phyloP scores from a whole-genome alignment of 2,113 vertebrate species.

The Bubo scandiacus region DNA sequence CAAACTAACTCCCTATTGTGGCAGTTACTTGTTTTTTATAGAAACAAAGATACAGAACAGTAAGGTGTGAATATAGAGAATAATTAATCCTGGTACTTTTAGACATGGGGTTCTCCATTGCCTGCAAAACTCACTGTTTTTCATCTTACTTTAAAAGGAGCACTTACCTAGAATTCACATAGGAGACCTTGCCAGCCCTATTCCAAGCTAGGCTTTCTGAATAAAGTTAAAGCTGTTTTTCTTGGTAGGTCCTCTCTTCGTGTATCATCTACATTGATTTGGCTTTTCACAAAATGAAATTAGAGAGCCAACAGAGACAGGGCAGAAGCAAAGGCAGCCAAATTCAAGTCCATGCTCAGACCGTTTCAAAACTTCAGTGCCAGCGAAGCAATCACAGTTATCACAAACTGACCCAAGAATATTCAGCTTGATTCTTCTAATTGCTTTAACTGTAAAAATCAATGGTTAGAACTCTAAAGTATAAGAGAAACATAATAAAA shows the following conservation, averaged over 20 bases:
- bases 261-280: not conserved
- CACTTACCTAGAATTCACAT: not conserved
- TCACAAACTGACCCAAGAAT: not conserved
- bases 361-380: not conserved
- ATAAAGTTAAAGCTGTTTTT: not conserved
- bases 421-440: constrained; percentile 1
- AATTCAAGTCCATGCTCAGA: not conserved
- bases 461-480: not conserved
- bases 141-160: not conserved
- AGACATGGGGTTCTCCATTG: not conserved
- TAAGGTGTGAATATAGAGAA: not conserved
- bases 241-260: constrained; percentile 3
- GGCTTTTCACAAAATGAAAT: constrained; percentile 39
- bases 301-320: not conserved
- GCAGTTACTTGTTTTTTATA: not conserved
- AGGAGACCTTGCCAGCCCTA: not conserved
- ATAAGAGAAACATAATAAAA: not conserved
- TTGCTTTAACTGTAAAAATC: constrained; percentile 11
- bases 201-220: not conserved
- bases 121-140: not conserved
- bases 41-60: not conserved
- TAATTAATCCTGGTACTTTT: not conserved
- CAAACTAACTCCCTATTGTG: not conserved
- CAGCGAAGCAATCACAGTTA: constrained; percentile 17
- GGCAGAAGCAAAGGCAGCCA: constrained; percentile 20